phyloP scores from a whole-genome alignment of 2,113 vertebrate species.

The Brachyhypopomus gauderio region DNA sequence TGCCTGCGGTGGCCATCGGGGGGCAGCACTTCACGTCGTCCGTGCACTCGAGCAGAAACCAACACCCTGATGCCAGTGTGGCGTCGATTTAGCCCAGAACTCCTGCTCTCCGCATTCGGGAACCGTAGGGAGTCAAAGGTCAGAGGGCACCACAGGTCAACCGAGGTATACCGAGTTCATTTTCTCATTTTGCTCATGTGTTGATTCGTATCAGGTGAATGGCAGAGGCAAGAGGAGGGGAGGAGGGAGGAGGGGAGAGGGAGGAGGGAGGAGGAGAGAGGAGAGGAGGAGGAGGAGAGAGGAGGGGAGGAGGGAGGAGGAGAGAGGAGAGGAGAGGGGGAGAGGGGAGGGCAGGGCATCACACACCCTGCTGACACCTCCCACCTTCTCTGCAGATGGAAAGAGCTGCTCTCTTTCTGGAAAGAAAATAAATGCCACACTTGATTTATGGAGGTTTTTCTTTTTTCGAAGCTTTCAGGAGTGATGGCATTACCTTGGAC shows the following conservation, averaged over 20 bases:
- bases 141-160: not conserved
- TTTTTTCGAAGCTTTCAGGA: not conserved
- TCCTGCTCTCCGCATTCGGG: not conserved
- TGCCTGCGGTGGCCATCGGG: too few relatives aligned
- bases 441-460: constrained; percentile 30
- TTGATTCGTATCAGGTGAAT: not conserved
- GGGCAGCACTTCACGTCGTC: too few relatives aligned
- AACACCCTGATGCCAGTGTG: not conserved
- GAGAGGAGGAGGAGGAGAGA: not conserved
- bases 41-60: too few relatives aligned
- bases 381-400: constrained; percentile 19
- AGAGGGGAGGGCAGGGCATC: not conserved
- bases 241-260: too few relatives aligned
- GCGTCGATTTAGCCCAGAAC: not conserved
- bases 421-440: constrained; percentile 43
- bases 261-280: too few relatives aligned
- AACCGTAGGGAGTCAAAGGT: not conserved
- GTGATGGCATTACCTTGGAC: constrained; percentile 17
- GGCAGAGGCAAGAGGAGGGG: too few relatives aligned
- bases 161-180: not conserved
- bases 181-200: not conserved
- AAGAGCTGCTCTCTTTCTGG: constrained; percentile 29
- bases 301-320: not conserved
- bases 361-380: not conserved
- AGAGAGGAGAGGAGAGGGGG: too few relatives aligned